Evolutionary conservation across 2,888 invertebrate species (phyloP), one percentile per base, ranked within the genome.

Genomic region (Mycalesis mineus): DNA sequence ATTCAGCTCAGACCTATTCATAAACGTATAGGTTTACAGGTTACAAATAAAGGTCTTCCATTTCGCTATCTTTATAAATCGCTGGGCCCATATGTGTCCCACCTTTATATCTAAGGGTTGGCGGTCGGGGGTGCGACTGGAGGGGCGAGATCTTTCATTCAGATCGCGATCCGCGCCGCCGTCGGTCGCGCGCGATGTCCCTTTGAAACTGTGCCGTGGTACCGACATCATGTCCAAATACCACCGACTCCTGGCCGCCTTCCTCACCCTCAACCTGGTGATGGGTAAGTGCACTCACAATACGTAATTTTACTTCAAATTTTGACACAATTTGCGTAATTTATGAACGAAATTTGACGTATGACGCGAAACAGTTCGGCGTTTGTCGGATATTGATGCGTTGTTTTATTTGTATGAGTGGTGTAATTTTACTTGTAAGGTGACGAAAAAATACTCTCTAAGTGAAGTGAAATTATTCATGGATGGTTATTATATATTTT

Each of bases 141-240:
- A 36, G 36, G 36, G 36, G 36, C 11, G 22, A n/a, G n/a, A 22
- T 6, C 7, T 9, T 11, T 61, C 62, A 40, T 29, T 49, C 77
- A 76, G 71, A 73, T 54, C 72, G 78, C 72, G 74, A 50, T 47
- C 47, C 66, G 70, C 72, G 71, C 79, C 75, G 77, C 72, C 55
- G 62, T 67, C 68, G 72, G 60, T 52, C 67, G 67, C 75, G 73
- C 61, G 71, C 49, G 55, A 68, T 69, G 68, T 41, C 57, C 65
- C 65, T 67, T 40, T 69, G 37, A 66, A 68, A 63, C 63, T 64
- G 74, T 74, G 75, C 58, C 62, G 65, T 72, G 70, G 72, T 68
- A 68, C 71, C 67, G 66, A 68, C 68, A 70, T 80, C 69, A 85
- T 84, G 82, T 73, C 73, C 58, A 82, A 77, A 71, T 77, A 76